Conservation (phyloP, 2,888 invertebrate species). For the Watsonalla binaria region DNA sequence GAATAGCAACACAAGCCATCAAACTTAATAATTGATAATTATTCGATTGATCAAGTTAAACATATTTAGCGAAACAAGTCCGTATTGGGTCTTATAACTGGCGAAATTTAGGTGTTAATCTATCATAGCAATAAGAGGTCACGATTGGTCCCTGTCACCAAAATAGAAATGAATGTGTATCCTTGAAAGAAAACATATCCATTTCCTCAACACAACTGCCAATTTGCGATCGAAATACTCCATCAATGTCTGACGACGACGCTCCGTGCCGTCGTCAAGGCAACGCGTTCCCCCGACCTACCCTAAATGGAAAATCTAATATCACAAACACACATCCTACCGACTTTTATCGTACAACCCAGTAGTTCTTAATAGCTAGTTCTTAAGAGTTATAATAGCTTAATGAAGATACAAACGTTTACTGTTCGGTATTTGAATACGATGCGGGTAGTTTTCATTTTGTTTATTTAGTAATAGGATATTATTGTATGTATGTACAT, state of each 20-base stretch:
- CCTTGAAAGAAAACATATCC: no score
- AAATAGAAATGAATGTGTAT: no score
- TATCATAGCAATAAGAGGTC: no score
- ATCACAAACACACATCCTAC: constrained; percentile 28
- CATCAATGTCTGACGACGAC: constrained; percentile 24
- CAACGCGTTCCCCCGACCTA: constrained; percentile 41
- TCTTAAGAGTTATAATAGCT: constrained; percentile 6
- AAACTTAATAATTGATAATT: no score
- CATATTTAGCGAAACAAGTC: no score
- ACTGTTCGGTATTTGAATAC: neutral
- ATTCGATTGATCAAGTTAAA: no score
- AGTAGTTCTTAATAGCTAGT: neutral
- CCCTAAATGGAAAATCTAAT: constrained; percentile 36
- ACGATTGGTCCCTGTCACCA: no score
- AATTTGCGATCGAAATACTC: no score
- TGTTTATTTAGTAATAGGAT: constrained; percentile 53
- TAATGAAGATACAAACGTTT: neutral
- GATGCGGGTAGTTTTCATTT: constrained; percentile 29
- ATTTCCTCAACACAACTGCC: no score
- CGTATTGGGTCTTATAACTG: no score
- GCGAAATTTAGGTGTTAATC: no score
- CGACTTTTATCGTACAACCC: constrained; percentile 6
- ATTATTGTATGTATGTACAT: constrained; percentile 28
- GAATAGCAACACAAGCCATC: no score
- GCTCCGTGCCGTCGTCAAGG: constrained; percentile 39